Conservation (phyloP, 1,140 invertebrate species). For the Aphidius ervi region DNA sequence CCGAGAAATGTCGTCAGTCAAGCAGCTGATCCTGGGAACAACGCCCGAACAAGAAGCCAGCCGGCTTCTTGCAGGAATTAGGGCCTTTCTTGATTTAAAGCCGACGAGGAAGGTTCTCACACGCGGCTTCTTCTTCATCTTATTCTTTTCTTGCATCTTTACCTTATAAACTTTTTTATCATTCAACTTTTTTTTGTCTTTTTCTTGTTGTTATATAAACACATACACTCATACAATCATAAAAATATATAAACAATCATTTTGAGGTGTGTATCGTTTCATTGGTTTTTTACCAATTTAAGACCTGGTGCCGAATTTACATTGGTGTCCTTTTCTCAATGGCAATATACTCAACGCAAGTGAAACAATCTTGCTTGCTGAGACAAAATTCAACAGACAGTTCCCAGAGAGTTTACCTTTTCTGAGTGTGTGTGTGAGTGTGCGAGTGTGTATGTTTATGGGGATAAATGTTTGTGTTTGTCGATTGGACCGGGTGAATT, state of each 20-base stretch:
- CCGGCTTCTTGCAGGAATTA: slow-evolving; percentile 50
- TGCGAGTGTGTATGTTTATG: too few relatives aligned
- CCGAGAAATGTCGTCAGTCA: slow-evolving; percentile 49
- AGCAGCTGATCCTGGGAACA: slow-evolving; percentile 54
- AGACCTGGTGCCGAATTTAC: slow-evolving; percentile 2
- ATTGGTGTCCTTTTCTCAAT: slow-evolving; percentile 4
- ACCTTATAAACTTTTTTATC: slow-evolving; percentile 6
- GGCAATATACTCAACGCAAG: not conserved
- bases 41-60: slow-evolving; percentile 32
- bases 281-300: slow-evolving; percentile 6
- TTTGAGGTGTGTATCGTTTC: too few relatives aligned
- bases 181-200: slow-evolving; percentile 7
- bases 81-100: slow-evolving; percentile 49
- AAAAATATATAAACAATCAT: too few relatives aligned
- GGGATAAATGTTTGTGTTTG: slow-evolving; percentile 35
- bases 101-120: slow-evolving; percentile 47
- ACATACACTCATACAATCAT: too few relatives aligned
- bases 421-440: not conserved
- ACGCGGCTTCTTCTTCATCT: slow-evolving; percentile 26
- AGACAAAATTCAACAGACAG: slow-evolving; percentile 41
- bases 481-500: slow-evolving; percentile 47
- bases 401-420: slow-evolving; percentile 35
- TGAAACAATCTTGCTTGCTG: slow-evolving; percentile 28
- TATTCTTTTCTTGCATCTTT: slow-evolving; percentile 11
- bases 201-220: not conserved